Evolutionary conservation across 1,140 invertebrate species (phyloP), one percentile per base, ranked within the genome.

Genomic region (Diachasma alloeum): DNA sequence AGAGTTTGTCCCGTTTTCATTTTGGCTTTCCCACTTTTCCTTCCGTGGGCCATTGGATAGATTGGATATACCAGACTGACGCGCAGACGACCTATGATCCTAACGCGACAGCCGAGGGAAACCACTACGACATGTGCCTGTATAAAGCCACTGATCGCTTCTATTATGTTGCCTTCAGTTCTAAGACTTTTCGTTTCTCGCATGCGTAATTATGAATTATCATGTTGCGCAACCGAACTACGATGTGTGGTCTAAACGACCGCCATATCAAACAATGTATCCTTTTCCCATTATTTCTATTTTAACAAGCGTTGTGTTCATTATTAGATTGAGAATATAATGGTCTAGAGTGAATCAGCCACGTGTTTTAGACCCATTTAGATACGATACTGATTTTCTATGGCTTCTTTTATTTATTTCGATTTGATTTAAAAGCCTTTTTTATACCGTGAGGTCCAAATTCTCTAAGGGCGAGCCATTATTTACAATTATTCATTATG

Each of bases 131-230:
- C n/a, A 44, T 67, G 37, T 46, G 46, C 79, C 77, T 80, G 73
- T 72, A 78, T 74, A 44, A 74, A 70, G 17, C 67, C 69, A 79
- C 11, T 15, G 26, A 48, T 24, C 39, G 13, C 31, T 19, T 31
- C 36, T 19, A 19, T 53, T 53, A 48, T 31, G 67, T 17, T 66
- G 53, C 67, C 74, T 13, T 22, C 67, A 31, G 15, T 68, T 37
- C 66, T 68, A 39, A 31, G 36, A 68, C 24, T 17, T 66, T 53
- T 66, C 76, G 76, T 72, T 72, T 82, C 67, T 39, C 79, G 83
- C 78, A 85, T 84, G 76, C 78, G 81, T 85, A 85, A 85, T 84
- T 83, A 72, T 78, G 74, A 77, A 84, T 84, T 85, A 84, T 83
- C 81, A 19, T 67, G 59, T 85, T 85, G 74, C 78, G 81, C 74